Percentiles rank a stretch among this genome's conserved stretches.
phyloP scores from a whole-genome alignment of 2,888 invertebrate species.

The Macroteleia sp. region DNA sequence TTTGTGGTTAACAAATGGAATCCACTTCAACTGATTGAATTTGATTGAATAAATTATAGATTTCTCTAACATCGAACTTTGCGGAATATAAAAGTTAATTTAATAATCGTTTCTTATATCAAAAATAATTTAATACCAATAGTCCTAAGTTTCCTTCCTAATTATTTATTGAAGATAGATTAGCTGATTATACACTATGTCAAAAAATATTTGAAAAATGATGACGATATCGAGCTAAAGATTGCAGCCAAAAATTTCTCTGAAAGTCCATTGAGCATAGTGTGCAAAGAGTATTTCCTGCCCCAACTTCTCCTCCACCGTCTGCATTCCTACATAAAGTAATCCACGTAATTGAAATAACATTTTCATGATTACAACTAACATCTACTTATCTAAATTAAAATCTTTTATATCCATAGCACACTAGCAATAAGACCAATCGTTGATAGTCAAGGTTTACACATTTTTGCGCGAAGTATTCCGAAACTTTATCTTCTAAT shows the following conservation, averaged over 20 bases:
- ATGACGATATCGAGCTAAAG: too few species aligned
- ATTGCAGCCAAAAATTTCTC: too few species aligned
- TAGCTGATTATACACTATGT: too few species aligned
- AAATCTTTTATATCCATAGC: slow-evolving; percentile 30
- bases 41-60: neutral
- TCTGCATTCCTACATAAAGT: too few species aligned
- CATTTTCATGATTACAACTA: slow-evolving; percentile 46
- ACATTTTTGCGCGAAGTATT: slow-evolving; percentile 13
- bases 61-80: too few species aligned
- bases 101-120: too few species aligned
- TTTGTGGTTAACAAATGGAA: neutral
- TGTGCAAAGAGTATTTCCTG: neutral
- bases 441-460: slow-evolving; percentile 27
- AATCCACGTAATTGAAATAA: slow-evolving; percentile 48
- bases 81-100: too few species aligned
- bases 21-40: neutral
- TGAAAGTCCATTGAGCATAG: slow-evolving; percentile 3
- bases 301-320: too few species aligned
- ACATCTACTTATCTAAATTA: slow-evolving; percentile 52
- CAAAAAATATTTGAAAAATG: too few species aligned
- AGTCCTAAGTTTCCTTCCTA: too few species aligned
- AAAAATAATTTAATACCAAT: too few species aligned
- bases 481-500: slow-evolving; percentile 10
- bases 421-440: slow-evolving; percentile 29
- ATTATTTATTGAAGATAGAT: too few species aligned